A percentile compares a stretch with the other conserved stretches of the same genome.
Conservation (phyloP, 2,888 invertebrate species). For the Campoplex nolae region DNA sequence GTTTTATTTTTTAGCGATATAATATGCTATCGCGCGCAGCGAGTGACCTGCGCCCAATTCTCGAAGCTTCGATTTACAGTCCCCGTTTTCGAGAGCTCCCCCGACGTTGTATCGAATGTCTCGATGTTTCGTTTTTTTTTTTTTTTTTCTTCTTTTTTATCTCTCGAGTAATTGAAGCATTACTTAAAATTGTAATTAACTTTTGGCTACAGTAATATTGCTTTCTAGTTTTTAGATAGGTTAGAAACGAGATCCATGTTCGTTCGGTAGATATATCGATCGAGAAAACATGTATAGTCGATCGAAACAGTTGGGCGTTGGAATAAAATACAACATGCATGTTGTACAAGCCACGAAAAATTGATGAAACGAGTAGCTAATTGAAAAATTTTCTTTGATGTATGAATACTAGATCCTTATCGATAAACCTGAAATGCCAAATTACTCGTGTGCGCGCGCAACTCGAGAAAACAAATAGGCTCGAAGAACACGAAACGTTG, state of each 20-base stretch:
- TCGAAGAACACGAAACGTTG: neutral
- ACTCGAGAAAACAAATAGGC: too few species aligned
- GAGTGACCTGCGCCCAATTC: constrained; percentile 12
- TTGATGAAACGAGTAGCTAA: neutral
- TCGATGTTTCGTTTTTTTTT: neutral
- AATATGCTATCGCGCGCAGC: neutral
- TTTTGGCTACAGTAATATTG: too few species aligned
- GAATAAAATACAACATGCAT: too few species aligned
- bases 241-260: too few species aligned
- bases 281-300: too few species aligned
- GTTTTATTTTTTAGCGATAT: neutral
- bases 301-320: too few species aligned
- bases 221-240: too few species aligned
- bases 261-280: too few species aligned
- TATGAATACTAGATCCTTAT: too few species aligned
- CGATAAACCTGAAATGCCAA: too few species aligned
- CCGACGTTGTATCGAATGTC: neutral
- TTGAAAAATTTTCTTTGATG: neutral
- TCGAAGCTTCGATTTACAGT: constrained; percentile 4
- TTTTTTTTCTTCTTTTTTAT: too few species aligned
- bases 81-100: constrained; percentile 2
- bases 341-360: neutral
- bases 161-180: neutral
- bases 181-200: neutral
- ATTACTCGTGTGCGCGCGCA: too few species aligned